These are phyloP conservation scores for Lasioglossum vierecki DNA, from an alignment of 2,888 invertebrate genomes.

Conservation along the genomic window DNA sequence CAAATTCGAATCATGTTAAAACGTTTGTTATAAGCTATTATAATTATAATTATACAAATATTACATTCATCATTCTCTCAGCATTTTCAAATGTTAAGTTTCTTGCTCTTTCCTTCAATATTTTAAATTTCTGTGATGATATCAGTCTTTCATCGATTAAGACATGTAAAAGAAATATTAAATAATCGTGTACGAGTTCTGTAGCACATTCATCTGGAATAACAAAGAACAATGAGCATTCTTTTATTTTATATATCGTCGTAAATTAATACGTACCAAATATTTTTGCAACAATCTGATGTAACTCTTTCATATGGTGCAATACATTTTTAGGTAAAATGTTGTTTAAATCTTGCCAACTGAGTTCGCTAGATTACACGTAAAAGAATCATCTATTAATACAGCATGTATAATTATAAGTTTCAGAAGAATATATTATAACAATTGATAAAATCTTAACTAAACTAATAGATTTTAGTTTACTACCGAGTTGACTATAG, in stretches of 20 bases:
- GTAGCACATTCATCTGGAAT: constrained; percentile 85
- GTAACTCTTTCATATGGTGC: constrained; percentile 81
- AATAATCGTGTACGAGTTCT: constrained; percentile 87
- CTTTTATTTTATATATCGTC: constrained; percentile 38
- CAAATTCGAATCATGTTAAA: too few relatives aligned
- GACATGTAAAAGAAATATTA: constrained; percentile 86
- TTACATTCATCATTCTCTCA: constrained; percentile 86
- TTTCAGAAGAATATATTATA: not conserved
- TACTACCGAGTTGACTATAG: constrained; percentile 81
- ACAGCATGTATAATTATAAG: not conserved
- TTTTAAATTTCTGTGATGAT: constrained; percentile 86
- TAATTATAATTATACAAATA: not conserved
- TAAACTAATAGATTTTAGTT: constrained; percentile 80
- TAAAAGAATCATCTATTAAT: constrained; percentile 23
- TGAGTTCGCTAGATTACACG: constrained; percentile 83
- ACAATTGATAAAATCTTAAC: not conserved
- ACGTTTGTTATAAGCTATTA: too few relatives aligned
- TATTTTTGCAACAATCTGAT: constrained; percentile 76
- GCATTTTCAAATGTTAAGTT: constrained; percentile 85
- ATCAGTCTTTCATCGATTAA: constrained; percentile 87
- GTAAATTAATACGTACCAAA: constrained; percentile 70
- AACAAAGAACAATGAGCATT: constrained; percentile 9
- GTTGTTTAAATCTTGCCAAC: constrained; percentile 85
- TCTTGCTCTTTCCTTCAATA: constrained; percentile 87
- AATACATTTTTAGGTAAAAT: constrained; percentile 82